These are phyloP conservation scores for Danionella dracula DNA, from an alignment of 2,797 vertebrate genomes.

Conservation along the genomic window DNA sequence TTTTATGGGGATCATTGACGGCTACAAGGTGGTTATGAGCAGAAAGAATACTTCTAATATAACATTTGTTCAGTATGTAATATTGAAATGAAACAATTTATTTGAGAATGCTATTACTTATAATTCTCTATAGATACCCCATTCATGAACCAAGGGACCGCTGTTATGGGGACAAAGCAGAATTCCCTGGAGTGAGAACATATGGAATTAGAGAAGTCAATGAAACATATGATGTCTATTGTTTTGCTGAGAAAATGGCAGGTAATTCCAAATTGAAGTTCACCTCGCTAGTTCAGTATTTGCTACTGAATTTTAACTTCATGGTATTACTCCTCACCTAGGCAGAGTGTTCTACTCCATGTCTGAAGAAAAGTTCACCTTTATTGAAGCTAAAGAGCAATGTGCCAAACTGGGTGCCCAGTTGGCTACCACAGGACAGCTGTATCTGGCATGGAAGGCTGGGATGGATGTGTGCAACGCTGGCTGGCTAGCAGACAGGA, in stretches of 20 bases:
- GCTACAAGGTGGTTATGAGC: background rate
- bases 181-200: conserved; percentile 92
- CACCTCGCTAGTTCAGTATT: background rate
- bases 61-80: too few relatives aligned
- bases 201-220: conserved; percentile 88
- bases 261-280: conserved; percentile 63
- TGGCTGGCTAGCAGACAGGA: conserved; percentile 90
- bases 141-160: conserved; percentile 88
- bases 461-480: conserved; percentile 95
- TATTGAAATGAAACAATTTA: too few relatives aligned
- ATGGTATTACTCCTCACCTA: conserved; percentile 49
- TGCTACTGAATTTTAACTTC: background rate
- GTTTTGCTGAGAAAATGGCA: conserved; percentile 91
- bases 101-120: too few relatives aligned
- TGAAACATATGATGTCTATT: conserved; percentile 97
- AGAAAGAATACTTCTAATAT: too few relatives aligned
- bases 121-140: conserved; percentile 78
- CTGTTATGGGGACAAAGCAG: conserved; percentile 92
- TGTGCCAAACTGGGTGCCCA: conserved; percentile 81
- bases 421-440: conserved; percentile 88
- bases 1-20: too few relatives aligned
- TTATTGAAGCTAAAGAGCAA: conserved; percentile 83
- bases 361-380: conserved; percentile 83
- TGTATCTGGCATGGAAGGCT: conserved; percentile 88
- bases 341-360: conserved; percentile 91